Conservation (phyloP, 2,888 invertebrate species). For the Pyrgus malvae region DNA sequence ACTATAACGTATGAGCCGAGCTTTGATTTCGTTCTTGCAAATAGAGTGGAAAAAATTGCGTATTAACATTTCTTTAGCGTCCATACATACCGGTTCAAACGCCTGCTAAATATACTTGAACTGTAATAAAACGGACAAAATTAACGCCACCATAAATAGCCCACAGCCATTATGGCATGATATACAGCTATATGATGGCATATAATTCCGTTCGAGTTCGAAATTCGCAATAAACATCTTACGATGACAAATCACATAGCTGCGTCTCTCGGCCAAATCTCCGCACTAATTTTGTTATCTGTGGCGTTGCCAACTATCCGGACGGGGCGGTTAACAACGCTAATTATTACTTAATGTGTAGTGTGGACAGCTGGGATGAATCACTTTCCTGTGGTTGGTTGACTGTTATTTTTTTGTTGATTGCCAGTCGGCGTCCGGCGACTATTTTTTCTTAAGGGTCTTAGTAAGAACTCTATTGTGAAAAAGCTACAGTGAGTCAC, state of each 20-base stretch:
- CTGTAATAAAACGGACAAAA: not conserved
- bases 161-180: not conserved
- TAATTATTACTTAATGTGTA: constrained; percentile 37
- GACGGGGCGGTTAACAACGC: constrained; percentile 35
- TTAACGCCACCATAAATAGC: not conserved
- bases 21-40: no score
- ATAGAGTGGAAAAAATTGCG: no score
- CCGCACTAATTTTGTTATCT: constrained; percentile 34
- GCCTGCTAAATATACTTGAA: no score
- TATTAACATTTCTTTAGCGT: no score
- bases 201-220: not conserved
- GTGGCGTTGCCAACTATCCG: constrained; percentile 33
- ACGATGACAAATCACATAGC: constrained; percentile 17
- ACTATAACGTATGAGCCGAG: no score
- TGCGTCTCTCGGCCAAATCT: constrained; percentile 35
- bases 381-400: not conserved
- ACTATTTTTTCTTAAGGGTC: no score
- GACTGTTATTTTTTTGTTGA: no score
- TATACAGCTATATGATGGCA: not conserved
- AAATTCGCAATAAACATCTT: constrained; percentile 11
- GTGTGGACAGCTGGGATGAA: not conserved
- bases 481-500: no score
- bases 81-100: no score
- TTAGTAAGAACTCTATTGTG: no score
- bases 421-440: no score